A percentile compares a stretch with the other conserved stretches of the same genome.
These are phyloP conservation scores for Lissocephala sabroskyi DNA, from an alignment of 2,888 invertebrate genomes.

Conservation along the genomic window DNA sequence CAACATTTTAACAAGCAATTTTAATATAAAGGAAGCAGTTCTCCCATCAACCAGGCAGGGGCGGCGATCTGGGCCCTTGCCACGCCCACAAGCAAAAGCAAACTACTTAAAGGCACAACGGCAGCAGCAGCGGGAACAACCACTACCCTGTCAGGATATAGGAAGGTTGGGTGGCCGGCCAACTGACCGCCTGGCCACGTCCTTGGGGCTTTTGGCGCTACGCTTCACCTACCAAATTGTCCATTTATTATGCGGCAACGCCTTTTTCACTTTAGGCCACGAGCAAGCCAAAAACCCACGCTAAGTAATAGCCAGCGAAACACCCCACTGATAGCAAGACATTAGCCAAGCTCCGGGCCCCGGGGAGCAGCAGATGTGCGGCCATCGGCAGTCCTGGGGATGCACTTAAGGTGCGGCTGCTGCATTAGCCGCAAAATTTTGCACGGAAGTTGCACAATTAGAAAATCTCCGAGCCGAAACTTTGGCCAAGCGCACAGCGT, in stretches of 20 bases:
- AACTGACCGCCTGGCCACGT: slow-evolving; percentile 21
- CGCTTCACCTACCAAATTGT: slow-evolving; percentile 66
- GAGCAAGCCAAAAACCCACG: slow-evolving; percentile 17
- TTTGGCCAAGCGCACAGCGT: slow-evolving; percentile 20
- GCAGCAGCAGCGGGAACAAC: background rate
- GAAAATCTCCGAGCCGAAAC: slow-evolving; percentile 58
- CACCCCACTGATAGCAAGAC: slow-evolving; percentile 27
- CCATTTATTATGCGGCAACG: slow-evolving; percentile 68
- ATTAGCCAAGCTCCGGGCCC: slow-evolving; percentile 50
- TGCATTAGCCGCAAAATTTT: slow-evolving; percentile 58
- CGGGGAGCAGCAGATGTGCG: slow-evolving; percentile 7
- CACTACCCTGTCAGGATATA: background rate
- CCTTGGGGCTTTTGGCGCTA: slow-evolving; percentile 46
- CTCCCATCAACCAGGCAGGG: background rate
- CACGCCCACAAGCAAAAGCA: slow-evolving; percentile 9
- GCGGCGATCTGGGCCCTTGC: background rate
- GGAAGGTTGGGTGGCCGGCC: background rate
- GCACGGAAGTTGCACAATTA: slow-evolving; percentile 63
- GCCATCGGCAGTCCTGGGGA: background rate
- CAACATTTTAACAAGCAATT: slow-evolving; percentile 20
- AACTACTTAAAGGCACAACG: slow-evolving; percentile 3
- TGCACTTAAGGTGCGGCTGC: slow-evolving; percentile 57
- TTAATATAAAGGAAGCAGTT: slow-evolving; percentile 11
- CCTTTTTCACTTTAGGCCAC: slow-evolving; percentile 63
- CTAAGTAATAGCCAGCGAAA: slow-evolving; percentile 4